Percentiles rank a stretch among this genome's conserved stretches.
These are phyloP conservation scores for Parotia lawesii DNA, from an alignment of 2,113 vertebrate species.

Conservation along the genomic window DNA sequence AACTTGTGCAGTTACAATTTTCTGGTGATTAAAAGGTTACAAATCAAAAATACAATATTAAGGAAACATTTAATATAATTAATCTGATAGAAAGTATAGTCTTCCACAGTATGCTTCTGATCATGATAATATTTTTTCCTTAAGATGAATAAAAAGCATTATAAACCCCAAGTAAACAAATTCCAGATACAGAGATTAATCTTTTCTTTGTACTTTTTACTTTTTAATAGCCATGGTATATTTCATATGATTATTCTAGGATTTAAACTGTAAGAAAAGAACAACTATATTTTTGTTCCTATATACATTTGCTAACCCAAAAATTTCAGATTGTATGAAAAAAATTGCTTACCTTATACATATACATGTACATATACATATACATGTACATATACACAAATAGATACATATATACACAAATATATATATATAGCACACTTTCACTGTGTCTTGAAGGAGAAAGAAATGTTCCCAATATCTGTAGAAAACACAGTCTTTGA, in stretches of 20 bases:
- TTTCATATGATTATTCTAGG: neutral
- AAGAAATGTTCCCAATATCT: neutral
- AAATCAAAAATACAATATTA: neutral
- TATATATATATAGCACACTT: neutral
- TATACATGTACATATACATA: neutral
- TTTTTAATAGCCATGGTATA: neutral
- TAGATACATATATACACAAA: neutral
- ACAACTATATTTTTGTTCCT: neutral
- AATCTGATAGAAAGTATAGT: neutral
- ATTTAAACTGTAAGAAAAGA: neutral
- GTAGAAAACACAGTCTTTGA: neutral
- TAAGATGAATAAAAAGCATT: neutral
- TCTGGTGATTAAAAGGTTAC: neutral
- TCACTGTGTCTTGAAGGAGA: neutral
- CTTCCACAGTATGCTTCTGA: neutral
- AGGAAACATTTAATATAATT: neutral
- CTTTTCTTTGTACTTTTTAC: neutral
- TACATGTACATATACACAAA: too few relatives aligned
- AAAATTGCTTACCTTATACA: neutral
- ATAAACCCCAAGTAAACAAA: neutral
- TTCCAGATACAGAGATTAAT: neutral
- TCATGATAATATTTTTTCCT: neutral
- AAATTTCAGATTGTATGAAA: neutral
- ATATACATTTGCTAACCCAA: neutral
- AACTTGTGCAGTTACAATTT: neutral